These are phyloP conservation scores for Tetrax tetrax DNA, from an alignment of 2,113 vertebrate genomes.

Conservation along the genomic window DNA sequence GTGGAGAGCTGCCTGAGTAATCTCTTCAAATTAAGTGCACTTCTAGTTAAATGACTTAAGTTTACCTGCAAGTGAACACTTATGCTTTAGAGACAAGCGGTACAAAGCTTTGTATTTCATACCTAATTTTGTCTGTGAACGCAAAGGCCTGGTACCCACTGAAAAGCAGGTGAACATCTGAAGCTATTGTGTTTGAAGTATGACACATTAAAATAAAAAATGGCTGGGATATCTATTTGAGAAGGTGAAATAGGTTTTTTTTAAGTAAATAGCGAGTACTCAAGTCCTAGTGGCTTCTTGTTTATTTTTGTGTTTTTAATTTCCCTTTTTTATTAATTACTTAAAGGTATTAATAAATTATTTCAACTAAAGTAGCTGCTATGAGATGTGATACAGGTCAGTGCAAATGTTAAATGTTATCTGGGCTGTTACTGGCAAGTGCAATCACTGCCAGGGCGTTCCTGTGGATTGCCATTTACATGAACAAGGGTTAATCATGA, in stretches of 20 bases:
- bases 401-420: background rate
- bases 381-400: background rate
- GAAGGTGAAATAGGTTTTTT: background rate
- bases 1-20: slow-evolving; percentile 57
- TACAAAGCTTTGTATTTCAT: background rate
- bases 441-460: background rate
- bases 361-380: background rate
- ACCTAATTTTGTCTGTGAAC: background rate
- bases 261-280: background rate
- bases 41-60: slow-evolving; percentile 58
- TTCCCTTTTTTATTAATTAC: background rate
- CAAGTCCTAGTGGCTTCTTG: background rate
- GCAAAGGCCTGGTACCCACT: background rate
- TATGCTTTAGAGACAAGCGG: slow-evolving; percentile 1
- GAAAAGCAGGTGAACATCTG: background rate
- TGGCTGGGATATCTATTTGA: background rate
- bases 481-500: background rate
- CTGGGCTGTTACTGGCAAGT: background rate
- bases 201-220: background rate
- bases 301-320: background rate
- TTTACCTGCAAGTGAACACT: slow-evolving; percentile 48
- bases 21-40: slow-evolving; percentile 70
- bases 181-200: background rate
- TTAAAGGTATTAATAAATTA: background rate
- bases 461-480: background rate